These are phyloP conservation scores for Castor canadensis DNA, from an alignment of 2,113 vertebrate species.

Conservation along the genomic window DNA sequence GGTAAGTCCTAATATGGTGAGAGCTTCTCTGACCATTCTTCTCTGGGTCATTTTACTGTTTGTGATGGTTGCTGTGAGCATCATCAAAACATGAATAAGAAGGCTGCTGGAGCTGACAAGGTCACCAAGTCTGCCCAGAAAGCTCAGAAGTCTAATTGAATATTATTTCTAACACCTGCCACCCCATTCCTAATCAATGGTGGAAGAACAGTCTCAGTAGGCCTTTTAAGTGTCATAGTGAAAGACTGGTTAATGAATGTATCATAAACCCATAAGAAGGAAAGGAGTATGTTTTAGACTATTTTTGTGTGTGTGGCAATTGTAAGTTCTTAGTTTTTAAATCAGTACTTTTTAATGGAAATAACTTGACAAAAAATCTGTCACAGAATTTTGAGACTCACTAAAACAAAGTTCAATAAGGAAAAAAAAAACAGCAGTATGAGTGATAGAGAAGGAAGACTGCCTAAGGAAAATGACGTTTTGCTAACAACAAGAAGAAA, in stretches of 20 bases:
- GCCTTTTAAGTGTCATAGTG: neutral
- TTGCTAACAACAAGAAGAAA: neutral
- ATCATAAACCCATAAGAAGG: neutral
- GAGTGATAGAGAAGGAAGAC: neutral
- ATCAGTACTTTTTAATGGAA: neutral
- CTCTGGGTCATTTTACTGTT: slow-evolving; percentile 82
- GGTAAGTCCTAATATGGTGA: slow-evolving; percentile 95
- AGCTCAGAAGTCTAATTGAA: neutral
- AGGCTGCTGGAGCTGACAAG: no score
- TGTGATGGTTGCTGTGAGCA: neutral
- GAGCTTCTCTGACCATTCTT: slow-evolving; percentile 95
- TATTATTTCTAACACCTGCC: neutral
- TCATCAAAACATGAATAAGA: neutral
- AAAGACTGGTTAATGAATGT: neutral
- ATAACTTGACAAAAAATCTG: neutral
- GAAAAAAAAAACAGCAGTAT: neutral
- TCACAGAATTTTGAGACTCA: neutral
- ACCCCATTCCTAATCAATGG: neutral
- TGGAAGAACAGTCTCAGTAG: neutral
- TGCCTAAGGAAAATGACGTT: neutral
- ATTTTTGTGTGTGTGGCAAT: neutral
- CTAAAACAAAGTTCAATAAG: neutral
- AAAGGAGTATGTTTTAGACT: neutral
- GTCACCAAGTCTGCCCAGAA: neutral
- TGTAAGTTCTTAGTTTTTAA: neutral